These are phyloP conservation scores for Ramphastos sulfuratus DNA, from an alignment of 2,113 vertebrate species.

Conservation along the genomic window DNA sequence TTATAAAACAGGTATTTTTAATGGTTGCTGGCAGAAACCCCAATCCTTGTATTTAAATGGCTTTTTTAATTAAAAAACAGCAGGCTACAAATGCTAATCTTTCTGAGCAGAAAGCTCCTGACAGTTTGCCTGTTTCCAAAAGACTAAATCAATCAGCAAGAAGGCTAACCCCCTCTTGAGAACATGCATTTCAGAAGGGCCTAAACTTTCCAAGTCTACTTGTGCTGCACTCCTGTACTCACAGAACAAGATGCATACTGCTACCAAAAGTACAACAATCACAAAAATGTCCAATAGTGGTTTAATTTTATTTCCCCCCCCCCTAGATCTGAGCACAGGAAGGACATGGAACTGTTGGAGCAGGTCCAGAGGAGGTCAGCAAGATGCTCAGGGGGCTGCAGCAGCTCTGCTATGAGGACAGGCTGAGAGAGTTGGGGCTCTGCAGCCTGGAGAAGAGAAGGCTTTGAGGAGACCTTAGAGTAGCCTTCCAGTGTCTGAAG, in stretches of 20 bases:
- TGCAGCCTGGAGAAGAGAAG: too few species aligned
- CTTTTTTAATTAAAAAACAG: conserved; percentile 78
- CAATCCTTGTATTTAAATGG: conserved; percentile 73
- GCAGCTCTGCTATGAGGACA: too few species aligned
- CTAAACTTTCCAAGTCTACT: background rate
- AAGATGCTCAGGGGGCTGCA: too few species aligned
- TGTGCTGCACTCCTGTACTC: background rate
- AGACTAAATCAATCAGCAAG: conserved; percentile 69
- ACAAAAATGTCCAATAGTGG: background rate
- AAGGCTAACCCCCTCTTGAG: conserved; percentile 34
- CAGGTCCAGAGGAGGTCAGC: too few species aligned
- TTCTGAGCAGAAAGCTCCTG: conserved; percentile 68
- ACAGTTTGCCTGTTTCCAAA: conserved; percentile 60
- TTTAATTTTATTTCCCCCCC: background rate
- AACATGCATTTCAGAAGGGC: conserved; percentile 6
- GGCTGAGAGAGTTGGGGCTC: too few species aligned
- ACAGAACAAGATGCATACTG: background rate
- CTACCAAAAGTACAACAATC: background rate
- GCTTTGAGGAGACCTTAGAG: too few species aligned
- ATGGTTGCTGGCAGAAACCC: conserved; percentile 66
- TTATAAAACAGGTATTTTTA: conserved; percentile 73
- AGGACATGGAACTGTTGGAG: too few species aligned
- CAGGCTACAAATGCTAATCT: conserved; percentile 74
- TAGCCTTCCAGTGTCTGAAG: too few species aligned
- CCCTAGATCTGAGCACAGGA: background rate